A percentile compares a stretch with the other conserved stretches of the same genome.
Evolutionary conservation across 1,140 invertebrate genomes (phyloP).

Genomic region (Catajapyx aquilonaris): DNA sequence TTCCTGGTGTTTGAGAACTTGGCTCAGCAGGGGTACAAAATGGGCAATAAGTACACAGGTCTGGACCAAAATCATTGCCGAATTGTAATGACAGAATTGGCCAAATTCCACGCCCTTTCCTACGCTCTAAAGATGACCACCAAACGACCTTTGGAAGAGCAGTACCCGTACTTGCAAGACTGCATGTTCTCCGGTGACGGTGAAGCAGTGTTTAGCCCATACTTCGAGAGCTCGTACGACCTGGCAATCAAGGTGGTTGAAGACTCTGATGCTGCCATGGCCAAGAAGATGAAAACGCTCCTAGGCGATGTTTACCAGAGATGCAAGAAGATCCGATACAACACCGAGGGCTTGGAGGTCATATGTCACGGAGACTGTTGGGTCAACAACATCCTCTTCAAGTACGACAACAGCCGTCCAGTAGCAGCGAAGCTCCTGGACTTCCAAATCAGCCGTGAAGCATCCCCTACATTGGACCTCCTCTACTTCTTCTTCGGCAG

Average conservation of each 20-base stretch:
- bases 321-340: neutral
- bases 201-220: slow-evolving; percentile 4
- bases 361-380: no score
- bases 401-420: slow-evolving; percentile 21
- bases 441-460: slow-evolving; percentile 2
- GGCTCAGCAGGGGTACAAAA: neutral
- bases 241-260: neutral
- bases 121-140: slow-evolving; percentile 16
- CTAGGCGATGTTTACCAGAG: neutral
- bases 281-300: slow-evolving; percentile 2
- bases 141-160: slow-evolving; percentile 13
- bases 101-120: slow-evolving; percentile 19
- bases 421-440: slow-evolving; percentile 12
- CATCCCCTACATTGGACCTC: slow-evolving; percentile 7
- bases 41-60: neutral
- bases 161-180: slow-evolving; percentile 12
- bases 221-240: neutral
- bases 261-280: neutral
- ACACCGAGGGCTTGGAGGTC: slow-evolving; percentile 16
- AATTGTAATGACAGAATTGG: slow-evolving; percentile 17
- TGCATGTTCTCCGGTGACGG: neutral
- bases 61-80: slow-evolving; percentile 7
- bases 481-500: slow-evolving; percentile 8
- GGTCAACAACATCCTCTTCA: no score
- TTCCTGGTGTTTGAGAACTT: neutral